Conservation (phyloP, 2,797 vertebrate genomes). For the Cuculus canorus region DNA sequence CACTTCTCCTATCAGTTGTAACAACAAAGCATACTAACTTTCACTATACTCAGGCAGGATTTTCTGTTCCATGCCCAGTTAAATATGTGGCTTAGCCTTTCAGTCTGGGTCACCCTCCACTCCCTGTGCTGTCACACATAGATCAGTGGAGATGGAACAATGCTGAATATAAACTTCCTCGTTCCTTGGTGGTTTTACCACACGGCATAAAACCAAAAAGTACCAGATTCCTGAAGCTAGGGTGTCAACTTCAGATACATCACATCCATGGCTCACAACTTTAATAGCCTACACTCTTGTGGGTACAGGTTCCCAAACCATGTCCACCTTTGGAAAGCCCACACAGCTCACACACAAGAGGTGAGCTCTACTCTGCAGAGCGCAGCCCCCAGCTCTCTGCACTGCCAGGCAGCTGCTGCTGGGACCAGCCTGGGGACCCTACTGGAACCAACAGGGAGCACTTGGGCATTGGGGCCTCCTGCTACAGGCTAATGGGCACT, state of each 20-base stretch:
- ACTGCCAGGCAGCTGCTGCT: not conserved
- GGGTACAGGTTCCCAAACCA: not conserved
- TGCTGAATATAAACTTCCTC: not conserved
- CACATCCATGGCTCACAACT: not conserved
- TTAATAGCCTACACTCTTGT: fast-evolving
- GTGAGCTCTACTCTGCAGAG: not conserved
- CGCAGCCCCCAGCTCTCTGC: not conserved
- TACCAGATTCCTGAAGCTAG: not conserved
- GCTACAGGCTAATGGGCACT: not conserved
- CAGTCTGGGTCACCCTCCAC: not conserved
- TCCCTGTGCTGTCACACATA: not conserved
- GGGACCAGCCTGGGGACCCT: not conserved
- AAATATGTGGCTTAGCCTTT: not conserved
- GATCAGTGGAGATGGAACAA: not conserved
- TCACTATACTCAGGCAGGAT: not conserved
- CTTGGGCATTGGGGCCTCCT: not conserved
- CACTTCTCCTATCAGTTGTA: not conserved
- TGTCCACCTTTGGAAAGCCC: not conserved
- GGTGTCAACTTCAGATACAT: not conserved
- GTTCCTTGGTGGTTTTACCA: not conserved
- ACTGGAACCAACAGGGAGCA: not conserved
- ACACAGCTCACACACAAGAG: not conserved
- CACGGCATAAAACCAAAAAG: not conserved
- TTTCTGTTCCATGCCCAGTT: not conserved
- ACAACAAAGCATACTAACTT: not conserved